Evolutionary conservation across 37 sponge, comb jelly and placozoan genomes (phyloP).

Genomic region (Diacarnus erythraeanus): DNA sequence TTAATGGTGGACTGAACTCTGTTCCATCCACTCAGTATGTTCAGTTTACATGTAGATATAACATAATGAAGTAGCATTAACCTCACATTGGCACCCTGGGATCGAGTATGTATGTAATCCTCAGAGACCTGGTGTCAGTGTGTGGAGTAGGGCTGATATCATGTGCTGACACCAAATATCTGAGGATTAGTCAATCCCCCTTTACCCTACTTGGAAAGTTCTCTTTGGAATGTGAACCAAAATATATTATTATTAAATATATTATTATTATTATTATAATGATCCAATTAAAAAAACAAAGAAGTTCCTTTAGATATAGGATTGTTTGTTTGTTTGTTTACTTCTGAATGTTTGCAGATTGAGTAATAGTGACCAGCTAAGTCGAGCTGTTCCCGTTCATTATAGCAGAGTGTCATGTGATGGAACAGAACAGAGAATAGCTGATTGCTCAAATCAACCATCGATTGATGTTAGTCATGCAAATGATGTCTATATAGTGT

Average conservation of each 20-base stretch:
- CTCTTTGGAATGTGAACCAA: too few relatives aligned
- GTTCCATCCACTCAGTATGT: conserved; percentile 21
- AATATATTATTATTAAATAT: too few relatives aligned
- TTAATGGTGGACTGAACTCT: conserved; percentile 39
- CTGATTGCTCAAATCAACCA: not conserved
- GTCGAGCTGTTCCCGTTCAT: conserved; percentile 7
- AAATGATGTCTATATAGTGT: conserved; percentile 32
- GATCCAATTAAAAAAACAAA: too few relatives aligned
- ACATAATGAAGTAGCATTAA: not conserved
- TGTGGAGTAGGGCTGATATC: too few relatives aligned
- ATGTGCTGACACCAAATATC: too few relatives aligned
- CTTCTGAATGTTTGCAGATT: not conserved
- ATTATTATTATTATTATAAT: too few relatives aligned
- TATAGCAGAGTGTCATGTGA: not conserved
- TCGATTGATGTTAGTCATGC: not conserved
- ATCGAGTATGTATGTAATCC: not conserved
- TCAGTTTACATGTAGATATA: not conserved
- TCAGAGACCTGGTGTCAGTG: not conserved
- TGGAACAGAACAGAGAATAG: conserved; percentile 21
- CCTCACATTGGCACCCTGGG: too few relatives aligned
- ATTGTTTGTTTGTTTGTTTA: too few relatives aligned
- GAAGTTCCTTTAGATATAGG: too few relatives aligned
- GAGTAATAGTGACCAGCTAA: too few relatives aligned
- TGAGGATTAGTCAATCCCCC: too few relatives aligned
- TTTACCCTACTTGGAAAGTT: too few relatives aligned